These are phyloP conservation scores for Camponotus vicinus DNA, from an alignment of 1,140 invertebrate genomes.

Conservation along the genomic window DNA sequence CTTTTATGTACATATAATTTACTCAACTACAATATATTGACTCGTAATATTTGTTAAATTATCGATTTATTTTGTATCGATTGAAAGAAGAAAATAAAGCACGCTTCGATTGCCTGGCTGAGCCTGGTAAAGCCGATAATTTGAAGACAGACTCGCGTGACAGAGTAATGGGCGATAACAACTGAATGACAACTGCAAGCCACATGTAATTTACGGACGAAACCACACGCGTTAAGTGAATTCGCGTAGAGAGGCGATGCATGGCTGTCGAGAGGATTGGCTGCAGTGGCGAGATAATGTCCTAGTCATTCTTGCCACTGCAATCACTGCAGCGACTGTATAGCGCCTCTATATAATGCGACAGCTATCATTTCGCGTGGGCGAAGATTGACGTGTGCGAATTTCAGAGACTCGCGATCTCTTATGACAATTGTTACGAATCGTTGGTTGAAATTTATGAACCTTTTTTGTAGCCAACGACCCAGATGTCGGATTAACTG, in stretches of 20 bases:
- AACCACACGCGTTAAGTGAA: slow-evolving; percentile 52
- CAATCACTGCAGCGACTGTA: not conserved
- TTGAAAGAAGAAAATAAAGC: not conserved
- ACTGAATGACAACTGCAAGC: slow-evolving; percentile 47
- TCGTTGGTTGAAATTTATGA: not conserved
- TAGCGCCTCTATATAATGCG: not conserved
- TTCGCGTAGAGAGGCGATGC: not conserved
- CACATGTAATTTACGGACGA: slow-evolving; percentile 44
- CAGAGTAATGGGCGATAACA: slow-evolving; percentile 38
- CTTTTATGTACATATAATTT: not conserved
- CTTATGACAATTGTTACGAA: not conserved
- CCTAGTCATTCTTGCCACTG: slow-evolving; percentile 27
- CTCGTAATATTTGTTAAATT: not conserved
- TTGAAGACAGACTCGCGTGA: slow-evolving; percentile 19
- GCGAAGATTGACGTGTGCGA: not conserved
- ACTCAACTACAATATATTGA: not conserved
- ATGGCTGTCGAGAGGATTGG: slow-evolving; percentile 43
- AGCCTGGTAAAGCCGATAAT: slow-evolving; percentile 2
- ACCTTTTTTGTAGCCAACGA: not conserved
- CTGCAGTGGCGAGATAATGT: slow-evolving; percentile 46
- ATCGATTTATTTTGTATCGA: no score
- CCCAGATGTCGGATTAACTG: not conserved
- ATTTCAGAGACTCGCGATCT: not conserved
- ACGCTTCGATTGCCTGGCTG: not conserved
- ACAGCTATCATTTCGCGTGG: slow-evolving; percentile 21